Evolutionary conservation across 2,797 vertebrate genomes (phyloP).

Genomic region (Protonibea diacanthus): DNA sequence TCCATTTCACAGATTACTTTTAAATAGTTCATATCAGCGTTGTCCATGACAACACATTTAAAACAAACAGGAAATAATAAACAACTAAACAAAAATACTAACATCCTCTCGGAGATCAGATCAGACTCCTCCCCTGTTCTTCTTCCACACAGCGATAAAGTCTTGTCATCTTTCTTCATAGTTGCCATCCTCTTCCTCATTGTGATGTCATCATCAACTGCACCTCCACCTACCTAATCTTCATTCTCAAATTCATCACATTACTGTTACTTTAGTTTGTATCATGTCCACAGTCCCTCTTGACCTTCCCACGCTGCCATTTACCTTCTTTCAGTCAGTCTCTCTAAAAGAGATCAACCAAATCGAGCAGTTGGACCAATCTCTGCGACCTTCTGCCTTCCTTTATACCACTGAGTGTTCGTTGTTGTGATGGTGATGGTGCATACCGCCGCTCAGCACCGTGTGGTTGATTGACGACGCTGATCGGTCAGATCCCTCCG

Average conservation of each 20-base stretch:
- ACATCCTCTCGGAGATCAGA: constrained; percentile 71
- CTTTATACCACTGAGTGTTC: constrained; percentile 95
- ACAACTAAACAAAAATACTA: constrained; percentile 69
- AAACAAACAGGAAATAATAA: constrained; percentile 63
- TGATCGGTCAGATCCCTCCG: constrained; percentile 95
- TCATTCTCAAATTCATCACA: constrained; percentile 5
- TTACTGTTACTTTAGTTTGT: constrained; percentile 24
- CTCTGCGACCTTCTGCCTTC: neutral
- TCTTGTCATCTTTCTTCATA: constrained; percentile 48
- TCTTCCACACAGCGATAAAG: constrained; percentile 46
- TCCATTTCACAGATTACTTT: constrained; percentile 80
- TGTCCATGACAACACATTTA: constrained; percentile 57
- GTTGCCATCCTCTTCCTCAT: constrained; percentile 27
- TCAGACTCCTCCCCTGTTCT: constrained; percentile 54
- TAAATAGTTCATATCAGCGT: constrained; percentile 82
- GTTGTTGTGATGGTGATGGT: constrained; percentile 90
- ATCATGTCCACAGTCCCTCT: constrained; percentile 31
- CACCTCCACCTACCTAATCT: constrained; percentile 2
- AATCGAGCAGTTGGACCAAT: constrained; percentile 26
- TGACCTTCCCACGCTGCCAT: constrained; percentile 14
- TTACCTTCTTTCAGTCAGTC: constrained; percentile 41
- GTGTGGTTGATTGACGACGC: constrained; percentile 97
- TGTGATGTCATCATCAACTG: constrained; percentile 18
- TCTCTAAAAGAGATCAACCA: constrained; percentile 44
- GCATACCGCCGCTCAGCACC: constrained; percentile 87